phyloP scores from a whole-genome alignment of 2,888 invertebrate species.

The Cantharis flavilabris region DNA sequence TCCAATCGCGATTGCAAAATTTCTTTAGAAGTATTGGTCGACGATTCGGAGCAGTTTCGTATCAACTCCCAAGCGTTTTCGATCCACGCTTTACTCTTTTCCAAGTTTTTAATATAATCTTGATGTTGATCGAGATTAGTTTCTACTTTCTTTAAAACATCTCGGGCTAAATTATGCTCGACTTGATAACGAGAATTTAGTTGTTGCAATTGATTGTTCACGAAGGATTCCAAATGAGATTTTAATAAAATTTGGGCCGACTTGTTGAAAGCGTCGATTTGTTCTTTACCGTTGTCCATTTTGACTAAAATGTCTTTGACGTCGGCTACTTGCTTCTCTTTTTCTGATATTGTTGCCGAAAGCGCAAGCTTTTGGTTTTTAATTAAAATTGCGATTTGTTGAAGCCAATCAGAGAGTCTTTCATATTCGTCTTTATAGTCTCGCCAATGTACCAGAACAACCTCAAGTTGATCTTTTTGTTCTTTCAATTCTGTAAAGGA shows the following conservation, averaged over 20 bases:
- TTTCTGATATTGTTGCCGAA: slow-evolving; percentile 78
- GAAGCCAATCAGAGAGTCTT: slow-evolving; percentile 88
- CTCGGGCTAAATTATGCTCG: slow-evolving; percentile 83
- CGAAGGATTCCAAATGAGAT: slow-evolving; percentile 85
- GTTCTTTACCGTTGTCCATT: slow-evolving; percentile 76
- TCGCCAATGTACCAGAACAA: slow-evolving; percentile 81
- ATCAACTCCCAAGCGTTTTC: slow-evolving; percentile 83
- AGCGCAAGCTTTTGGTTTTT: slow-evolving; percentile 88
- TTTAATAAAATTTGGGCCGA: slow-evolving; percentile 76
- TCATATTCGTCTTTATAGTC: slow-evolving; percentile 94
- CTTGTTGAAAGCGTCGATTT: slow-evolving; percentile 82
- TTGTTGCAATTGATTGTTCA: slow-evolving; percentile 84
- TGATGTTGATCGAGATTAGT: slow-evolving; percentile 85
- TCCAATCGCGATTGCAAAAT: slow-evolving; percentile 79
- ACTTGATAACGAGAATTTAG: slow-evolving; percentile 89
- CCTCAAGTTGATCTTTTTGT: slow-evolving; percentile 83
- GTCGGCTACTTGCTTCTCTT: slow-evolving; percentile 81
- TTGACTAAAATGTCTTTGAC: slow-evolving; percentile 77
- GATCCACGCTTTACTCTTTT: slow-evolving; percentile 83
- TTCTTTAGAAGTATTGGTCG: slow-evolving; percentile 79
- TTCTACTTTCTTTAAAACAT: slow-evolving; percentile 88
- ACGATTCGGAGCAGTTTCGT: slow-evolving; percentile 78
- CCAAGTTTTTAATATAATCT: slow-evolving; percentile 76
- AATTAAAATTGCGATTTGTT: slow-evolving; percentile 87
- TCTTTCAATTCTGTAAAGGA: slow-evolving; percentile 70